A percentile compares a stretch with the other conserved stretches of the same genome.
These are phyloP conservation scores for Orchesella flavescens DNA, from an alignment of 2,888 invertebrate genomes.

Conservation along the genomic window DNA sequence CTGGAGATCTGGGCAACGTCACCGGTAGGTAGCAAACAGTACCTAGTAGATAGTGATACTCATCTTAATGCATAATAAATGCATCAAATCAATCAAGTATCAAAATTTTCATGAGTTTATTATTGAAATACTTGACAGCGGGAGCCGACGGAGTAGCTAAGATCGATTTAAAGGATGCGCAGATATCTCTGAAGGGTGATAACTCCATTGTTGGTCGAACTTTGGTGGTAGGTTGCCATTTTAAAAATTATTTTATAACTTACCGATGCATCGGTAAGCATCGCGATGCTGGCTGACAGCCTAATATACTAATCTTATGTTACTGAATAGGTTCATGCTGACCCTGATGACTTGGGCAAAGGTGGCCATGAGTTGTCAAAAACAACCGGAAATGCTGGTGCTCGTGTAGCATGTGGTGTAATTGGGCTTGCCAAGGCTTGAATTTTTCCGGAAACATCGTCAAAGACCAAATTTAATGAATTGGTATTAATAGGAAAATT, in stretches of 20 bases:
- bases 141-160: constrained; percentile 80
- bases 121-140: constrained; percentile 77
- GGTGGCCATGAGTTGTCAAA: constrained; percentile 94
- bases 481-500: background rate
- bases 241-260: no score
- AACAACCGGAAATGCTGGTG: constrained; percentile 96
- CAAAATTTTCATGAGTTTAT: no score
- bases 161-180: constrained; percentile 79
- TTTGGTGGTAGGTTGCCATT: constrained; percentile 78
- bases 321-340: constrained; percentile 83
- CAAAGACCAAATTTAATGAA: constrained; percentile 32
- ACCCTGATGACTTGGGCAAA: constrained; percentile 92
- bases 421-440: constrained; percentile 82
- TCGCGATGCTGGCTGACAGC: no score
- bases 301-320: background rate
- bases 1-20: constrained; percentile 93
- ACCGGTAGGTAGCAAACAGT: constrained; percentile 67
- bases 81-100: no score
- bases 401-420: constrained; percentile 90
- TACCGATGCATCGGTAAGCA: no score
- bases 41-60: no score
- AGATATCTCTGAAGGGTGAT: constrained; percentile 81
- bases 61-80: no score
- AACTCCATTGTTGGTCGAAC: constrained; percentile 87
- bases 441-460: constrained; percentile 52